Evolutionary conservation across 2,888 invertebrate species (phyloP), one percentile per base, ranked within the genome.

Genomic region (Orthosia incerta): DNA sequence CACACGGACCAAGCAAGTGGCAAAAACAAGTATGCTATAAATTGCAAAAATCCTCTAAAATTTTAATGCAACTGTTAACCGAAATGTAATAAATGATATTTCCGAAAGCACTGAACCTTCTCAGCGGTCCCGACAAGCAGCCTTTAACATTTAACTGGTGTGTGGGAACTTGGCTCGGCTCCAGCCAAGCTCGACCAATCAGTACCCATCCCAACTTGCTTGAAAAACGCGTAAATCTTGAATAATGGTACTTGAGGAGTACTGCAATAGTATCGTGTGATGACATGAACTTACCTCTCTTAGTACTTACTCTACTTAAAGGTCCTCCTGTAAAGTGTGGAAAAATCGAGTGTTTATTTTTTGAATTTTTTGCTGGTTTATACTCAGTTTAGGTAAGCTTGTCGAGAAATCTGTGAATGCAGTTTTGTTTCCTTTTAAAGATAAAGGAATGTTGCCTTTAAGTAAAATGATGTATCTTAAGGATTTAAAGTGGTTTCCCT

Each of bases 171-270:
- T 86, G 88, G 88, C 88, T 56, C 39, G 12, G 45, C 26, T 84
- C 88, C 88, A 88, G 48, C 23, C 26, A 80, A 84, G 80, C 84
- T 72, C n/a, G 59, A 76, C 84, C 84, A 80, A 84, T 86, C 87
- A 83, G 76, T 75, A 77, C 46, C 56, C 71, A 79, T 83, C 70
- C 63, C 39, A 72, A 67, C 75, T 74, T 74, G 76, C 53, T 74
- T 73, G 67, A 80, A 87, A 80, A 83, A 73, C 70, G 77, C 66
- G 73, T 78, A 71, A 81, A 80, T 86, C 74, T 80, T 83, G 46
- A 66, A 26, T 63, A 56, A 83, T 61, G 23, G 53, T 55, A 26
- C 55, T 55, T 68, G 26, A 31, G 51, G 60, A 56, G 23, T 56
- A 26, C 23, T 51, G 45, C 4, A 26, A 51, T 48, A 48, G 15